Percentiles rank a stretch among this genome's conserved stretches.
Conservation (phyloP, 1,140 invertebrate genomes). For the Brachystomella parvula region DNA sequence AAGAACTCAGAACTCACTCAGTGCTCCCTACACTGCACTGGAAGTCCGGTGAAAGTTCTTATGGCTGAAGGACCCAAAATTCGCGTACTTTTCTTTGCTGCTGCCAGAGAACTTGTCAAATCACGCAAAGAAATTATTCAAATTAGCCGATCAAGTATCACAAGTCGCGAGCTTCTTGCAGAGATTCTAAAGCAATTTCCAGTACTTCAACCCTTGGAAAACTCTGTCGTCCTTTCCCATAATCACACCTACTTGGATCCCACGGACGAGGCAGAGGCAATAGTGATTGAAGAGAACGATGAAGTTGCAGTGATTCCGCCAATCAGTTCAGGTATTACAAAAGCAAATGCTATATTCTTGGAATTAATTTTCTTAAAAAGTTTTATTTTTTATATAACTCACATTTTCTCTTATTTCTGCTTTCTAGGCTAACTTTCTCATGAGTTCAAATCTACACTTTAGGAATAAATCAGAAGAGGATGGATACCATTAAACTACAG, state of each 20-base stretch:
- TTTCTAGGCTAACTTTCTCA: not conserved
- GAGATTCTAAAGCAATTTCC: conserved; percentile 54
- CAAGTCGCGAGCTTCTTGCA: conserved; percentile 50
- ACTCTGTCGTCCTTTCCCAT: conserved; percentile 65
- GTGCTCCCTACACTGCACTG: not conserved
- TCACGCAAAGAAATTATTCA: conserved; percentile 48
- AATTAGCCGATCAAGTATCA: conserved; percentile 47
- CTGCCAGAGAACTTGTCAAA: conserved; percentile 70
- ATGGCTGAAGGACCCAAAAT: conserved; percentile 7
- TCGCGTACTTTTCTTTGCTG: conserved; percentile 66
- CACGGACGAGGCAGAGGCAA: conserved; percentile 48
- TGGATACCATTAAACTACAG: conserved; percentile 56
- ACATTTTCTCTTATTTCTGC: not conserved
- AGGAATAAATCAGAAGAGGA: conserved; percentile 39
- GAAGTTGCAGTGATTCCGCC: conserved; percentile 79
- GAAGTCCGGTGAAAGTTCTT: not conserved
- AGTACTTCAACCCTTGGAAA: conserved; percentile 55
- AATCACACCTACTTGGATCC: conserved; percentile 63
- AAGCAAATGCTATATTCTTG: not conserved
- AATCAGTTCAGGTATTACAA: conserved; percentile 62
- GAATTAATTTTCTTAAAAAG: not conserved
- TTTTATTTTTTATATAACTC: not conserved
- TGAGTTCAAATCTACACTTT: not conserved
- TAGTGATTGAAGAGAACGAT: conserved; percentile 54
- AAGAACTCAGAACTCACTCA: not conserved